Percentiles rank a stretch among this genome's conserved stretches.
Evolutionary conservation across 2,888 invertebrate genomes (phyloP).

Genomic region (Trichogramma evanescens): DNA sequence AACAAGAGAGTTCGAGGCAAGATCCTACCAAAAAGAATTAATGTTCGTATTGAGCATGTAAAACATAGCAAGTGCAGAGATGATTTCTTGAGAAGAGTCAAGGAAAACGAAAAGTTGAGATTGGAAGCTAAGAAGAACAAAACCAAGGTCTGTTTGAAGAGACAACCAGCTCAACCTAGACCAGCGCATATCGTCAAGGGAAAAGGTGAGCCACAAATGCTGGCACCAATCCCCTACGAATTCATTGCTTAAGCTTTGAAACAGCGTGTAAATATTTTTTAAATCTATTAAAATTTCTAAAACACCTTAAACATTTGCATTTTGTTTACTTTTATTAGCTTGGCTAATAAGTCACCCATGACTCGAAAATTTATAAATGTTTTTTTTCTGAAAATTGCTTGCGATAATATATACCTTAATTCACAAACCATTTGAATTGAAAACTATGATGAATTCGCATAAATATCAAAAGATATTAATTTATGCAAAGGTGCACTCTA

Average conservation of each 20-base stretch:
- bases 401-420: too few species aligned
- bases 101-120: slow-evolving; percentile 80
- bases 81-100: slow-evolving; percentile 91
- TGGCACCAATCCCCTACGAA: slow-evolving; percentile 96
- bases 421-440: too few species aligned
- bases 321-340: too few species aligned
- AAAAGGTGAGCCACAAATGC: slow-evolving; percentile 67
- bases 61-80: slow-evolving; percentile 96
- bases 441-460: too few species aligned
- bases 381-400: too few species aligned
- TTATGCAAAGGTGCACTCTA: too few species aligned
- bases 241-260: slow-evolving; percentile 78
- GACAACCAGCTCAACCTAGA: slow-evolving; percentile 82
- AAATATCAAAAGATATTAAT: too few species aligned
- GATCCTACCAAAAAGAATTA: slow-evolving; percentile 92
- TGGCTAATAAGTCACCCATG: too few species aligned
- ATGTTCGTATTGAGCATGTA: slow-evolving; percentile 94
- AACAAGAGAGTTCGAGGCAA: slow-evolving; percentile 95
- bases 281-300: too few species aligned
- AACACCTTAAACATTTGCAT: too few species aligned
- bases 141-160: slow-evolving; percentile 62
- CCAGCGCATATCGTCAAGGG: slow-evolving; percentile 81
- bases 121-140: slow-evolving; percentile 80
- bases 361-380: too few species aligned
- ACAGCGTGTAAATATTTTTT: too few species aligned